phyloP scores from a whole-genome alignment of 2,888 invertebrate species.

The Anaspis maculata region DNA sequence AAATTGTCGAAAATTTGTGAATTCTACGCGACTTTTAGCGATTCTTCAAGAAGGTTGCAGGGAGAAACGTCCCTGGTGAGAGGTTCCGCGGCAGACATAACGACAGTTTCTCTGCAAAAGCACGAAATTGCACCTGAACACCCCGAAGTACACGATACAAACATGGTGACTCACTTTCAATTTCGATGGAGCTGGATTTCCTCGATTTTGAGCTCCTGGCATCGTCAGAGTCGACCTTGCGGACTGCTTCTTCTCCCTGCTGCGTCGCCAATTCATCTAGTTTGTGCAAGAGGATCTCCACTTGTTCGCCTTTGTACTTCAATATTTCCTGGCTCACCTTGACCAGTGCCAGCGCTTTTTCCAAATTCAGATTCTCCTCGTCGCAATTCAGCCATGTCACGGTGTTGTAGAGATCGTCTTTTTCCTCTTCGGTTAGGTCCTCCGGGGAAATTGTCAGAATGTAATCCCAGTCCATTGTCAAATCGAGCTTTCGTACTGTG shows the following conservation, averaged over 20 bases:
- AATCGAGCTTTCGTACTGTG: too few relatives aligned
- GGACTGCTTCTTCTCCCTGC: conserved; percentile 42
- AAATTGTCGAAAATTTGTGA: too few relatives aligned
- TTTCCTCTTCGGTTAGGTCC: conserved; percentile 51
- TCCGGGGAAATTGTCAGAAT: conserved; percentile 48
- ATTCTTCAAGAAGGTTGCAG: too few relatives aligned
- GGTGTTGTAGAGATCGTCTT: conserved; percentile 55
- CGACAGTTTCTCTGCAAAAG: too few relatives aligned
- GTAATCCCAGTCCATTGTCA: conserved; percentile 52
- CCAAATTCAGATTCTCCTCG: conserved; percentile 48
- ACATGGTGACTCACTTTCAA: conserved; percentile 5
- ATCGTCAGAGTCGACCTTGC: conserved; percentile 33
- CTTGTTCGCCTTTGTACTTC: conserved; percentile 61
- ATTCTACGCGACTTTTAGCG: too few relatives aligned
- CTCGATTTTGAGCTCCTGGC: conserved; percentile 32
- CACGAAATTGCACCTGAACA: too few relatives aligned
- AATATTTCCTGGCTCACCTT: conserved; percentile 58
- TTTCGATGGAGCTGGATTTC: conserved; percentile 24
- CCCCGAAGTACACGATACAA: too few relatives aligned
- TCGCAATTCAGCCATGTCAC: conserved; percentile 55
- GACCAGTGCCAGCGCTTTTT: conserved; percentile 50
- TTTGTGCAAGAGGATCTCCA: conserved; percentile 46
- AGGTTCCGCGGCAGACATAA: too few relatives aligned
- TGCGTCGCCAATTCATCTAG: conserved; percentile 45
- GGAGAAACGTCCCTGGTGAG: too few relatives aligned